Evolutionary conservation across 2,888 invertebrate genomes (phyloP), one percentile per base, ranked within the genome.

Genomic region (Drosophila aldrichi): DNA sequence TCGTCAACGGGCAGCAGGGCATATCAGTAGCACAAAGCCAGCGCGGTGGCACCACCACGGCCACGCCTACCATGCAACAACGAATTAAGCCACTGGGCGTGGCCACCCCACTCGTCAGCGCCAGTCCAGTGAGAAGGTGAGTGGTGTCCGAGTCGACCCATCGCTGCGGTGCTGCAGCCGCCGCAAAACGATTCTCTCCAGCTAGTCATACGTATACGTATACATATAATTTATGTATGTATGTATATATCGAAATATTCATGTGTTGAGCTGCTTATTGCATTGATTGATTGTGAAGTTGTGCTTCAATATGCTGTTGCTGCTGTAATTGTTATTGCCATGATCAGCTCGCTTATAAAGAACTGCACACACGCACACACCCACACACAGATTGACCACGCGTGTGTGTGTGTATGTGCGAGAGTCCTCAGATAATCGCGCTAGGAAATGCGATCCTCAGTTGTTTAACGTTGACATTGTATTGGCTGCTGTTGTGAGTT

Each of bases 1-100:
- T 79, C 29, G 86, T 76, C 25, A 88, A 78, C 40, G 85, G 82
- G 32, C 76, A 79, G 55, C 91, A 87, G 77, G 85, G 82, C 64
- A 86, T 68, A 88, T 93, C 46, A 93, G 88, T 78, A 93, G 94
- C 92, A 93, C 94, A 86, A 94, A 94, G 87, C 93, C 78, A 79
- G 18, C 94, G 81, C 93, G 94, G 82, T 92, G 92, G 89, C 77
- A 94, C 78, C 40, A 84, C 90, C 92, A 94, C 88, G 63, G 92
- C 93, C 62, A 97, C 97, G 89, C 97, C 97, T 64, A 97, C 97
- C 57, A 97, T 97, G 96, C 97, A 97, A 93, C 97, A 97, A 93
- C 94, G 97, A 90, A 97, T 97, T 91, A 97, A 97, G 93, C 97
- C 97, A 70, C 94, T 97, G 67, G 97, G 97, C 58, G 97, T 97